phyloP scores from a whole-genome alignment of 2,113 vertebrate species.

The Sturnira hondurensis region DNA sequence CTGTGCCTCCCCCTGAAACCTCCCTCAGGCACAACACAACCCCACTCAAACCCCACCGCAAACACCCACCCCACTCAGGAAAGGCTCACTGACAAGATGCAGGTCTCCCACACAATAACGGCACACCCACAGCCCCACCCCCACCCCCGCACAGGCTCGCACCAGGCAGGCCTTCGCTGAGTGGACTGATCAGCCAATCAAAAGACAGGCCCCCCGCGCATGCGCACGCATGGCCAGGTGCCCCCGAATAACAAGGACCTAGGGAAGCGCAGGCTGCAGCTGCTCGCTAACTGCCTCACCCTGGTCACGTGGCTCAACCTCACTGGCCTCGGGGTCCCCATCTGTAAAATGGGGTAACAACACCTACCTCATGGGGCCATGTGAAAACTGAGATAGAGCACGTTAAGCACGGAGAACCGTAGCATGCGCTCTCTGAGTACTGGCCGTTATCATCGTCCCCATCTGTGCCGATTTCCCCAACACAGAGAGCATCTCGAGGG shows the following conservation, averaged over 20 bases:
- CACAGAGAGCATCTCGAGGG: neutral
- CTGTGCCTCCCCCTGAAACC: neutral
- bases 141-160: neutral
- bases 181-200: no score
- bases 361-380: accelerated
- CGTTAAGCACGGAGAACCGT: accelerated
- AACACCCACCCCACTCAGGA: neutral
- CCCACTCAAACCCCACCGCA: no score
- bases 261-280: neutral
- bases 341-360: neutral
- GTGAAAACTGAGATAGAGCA: neutral
- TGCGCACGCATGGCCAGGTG: accelerated
- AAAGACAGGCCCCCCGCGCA: neutral
- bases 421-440: accelerated
- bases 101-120: accelerated
- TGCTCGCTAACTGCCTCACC: neutral
- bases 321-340: neutral
- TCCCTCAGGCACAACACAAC: neutral
- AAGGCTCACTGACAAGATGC: neutral
- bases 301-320: no score
- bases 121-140: neutral
- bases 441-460: neutral
- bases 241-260: accelerated
- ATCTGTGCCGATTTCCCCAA: neutral
- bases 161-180: neutral